Conservation (phyloP, 2,113 vertebrate species). For the Romanogobio albipinnatus region DNA sequence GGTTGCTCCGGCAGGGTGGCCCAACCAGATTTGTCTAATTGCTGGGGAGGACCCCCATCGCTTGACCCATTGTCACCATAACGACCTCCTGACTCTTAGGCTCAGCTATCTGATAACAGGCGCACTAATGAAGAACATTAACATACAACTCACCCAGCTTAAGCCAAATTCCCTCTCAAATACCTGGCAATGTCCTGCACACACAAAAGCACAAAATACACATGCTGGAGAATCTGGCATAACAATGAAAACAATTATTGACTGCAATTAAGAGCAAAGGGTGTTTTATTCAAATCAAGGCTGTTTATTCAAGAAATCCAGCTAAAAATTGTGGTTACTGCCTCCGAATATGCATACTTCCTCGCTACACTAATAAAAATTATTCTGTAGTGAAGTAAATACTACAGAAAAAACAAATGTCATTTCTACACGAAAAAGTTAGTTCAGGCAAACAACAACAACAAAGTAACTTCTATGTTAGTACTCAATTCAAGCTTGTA, state of each 20-base stretch:
- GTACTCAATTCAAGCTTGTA: too few species aligned
- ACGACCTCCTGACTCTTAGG: conserved; percentile 42
- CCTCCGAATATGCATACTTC: not conserved
- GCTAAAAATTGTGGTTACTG: not conserved
- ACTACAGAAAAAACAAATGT: too few species aligned
- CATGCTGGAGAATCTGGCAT: not conserved
- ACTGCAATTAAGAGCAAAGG: not conserved
- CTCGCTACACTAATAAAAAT: not conserved
- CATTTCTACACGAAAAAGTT: too few species aligned
- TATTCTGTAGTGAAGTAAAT: too few species aligned
- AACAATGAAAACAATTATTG: not conserved
- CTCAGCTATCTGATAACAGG: conserved; percentile 54
- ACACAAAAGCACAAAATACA: conserved; percentile 33
- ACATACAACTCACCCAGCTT: conserved; percentile 30
- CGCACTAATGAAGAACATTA: conserved; percentile 44
- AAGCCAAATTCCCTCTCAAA: conserved; percentile 17
- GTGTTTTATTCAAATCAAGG: not conserved
- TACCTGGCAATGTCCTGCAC: not conserved
- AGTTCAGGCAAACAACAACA: too few species aligned
- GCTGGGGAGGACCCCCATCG: conserved; percentile 58
- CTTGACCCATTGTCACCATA: conserved; percentile 53
- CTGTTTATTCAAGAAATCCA: not conserved
- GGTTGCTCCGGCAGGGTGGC: conserved; percentile 50
- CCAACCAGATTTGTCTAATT: conserved; percentile 61
- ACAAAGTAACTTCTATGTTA: too few species aligned